A percentile compares a stretch with the other conserved stretches of the same genome.
These are phyloP conservation scores for Rhaphigaster nebulosa DNA, from an alignment of 2,888 invertebrate species.

Conservation along the genomic window DNA sequence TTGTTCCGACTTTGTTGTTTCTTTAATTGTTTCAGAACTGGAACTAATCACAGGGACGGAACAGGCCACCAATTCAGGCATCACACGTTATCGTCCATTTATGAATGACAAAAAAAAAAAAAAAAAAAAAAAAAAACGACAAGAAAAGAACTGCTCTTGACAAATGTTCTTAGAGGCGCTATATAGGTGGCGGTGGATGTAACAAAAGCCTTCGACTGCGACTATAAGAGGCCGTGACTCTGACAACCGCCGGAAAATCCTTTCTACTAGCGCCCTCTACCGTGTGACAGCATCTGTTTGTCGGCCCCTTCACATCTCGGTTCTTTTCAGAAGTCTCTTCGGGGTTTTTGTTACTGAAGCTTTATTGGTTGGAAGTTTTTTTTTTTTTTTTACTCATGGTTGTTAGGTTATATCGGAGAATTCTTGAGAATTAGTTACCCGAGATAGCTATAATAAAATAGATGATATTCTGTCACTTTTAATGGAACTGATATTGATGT, in stretches of 20 bases:
- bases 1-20: not conserved
- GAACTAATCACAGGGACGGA: not conserved
- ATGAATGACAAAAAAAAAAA: not conserved
- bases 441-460: not conserved
- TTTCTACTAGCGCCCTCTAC: constrained; percentile 35
- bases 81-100: not conserved
- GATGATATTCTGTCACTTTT: not conserved
- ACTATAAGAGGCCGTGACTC: constrained; percentile 42
- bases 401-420: not conserved
- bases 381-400: not conserved
- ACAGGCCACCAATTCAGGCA: not conserved
- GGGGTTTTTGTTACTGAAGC: not conserved
- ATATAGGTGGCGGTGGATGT: constrained; percentile 32
- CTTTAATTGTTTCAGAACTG: not conserved
- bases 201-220: constrained; percentile 41
- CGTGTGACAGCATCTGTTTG: constrained; percentile 44
- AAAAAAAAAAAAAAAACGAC: not conserved
- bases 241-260: constrained; percentile 47
- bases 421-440: not conserved
- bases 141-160: constrained; percentile 37
- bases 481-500: not conserved
- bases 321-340: constrained; percentile 7
- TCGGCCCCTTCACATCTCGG: constrained; percentile 21
- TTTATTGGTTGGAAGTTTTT: constrained; percentile 21
- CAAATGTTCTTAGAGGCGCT: not conserved